A percentile compares a stretch with the other conserved stretches of the same genome.
Conservation (phyloP, 1,140 invertebrate genomes). For the Melanaphis sacchari region DNA sequence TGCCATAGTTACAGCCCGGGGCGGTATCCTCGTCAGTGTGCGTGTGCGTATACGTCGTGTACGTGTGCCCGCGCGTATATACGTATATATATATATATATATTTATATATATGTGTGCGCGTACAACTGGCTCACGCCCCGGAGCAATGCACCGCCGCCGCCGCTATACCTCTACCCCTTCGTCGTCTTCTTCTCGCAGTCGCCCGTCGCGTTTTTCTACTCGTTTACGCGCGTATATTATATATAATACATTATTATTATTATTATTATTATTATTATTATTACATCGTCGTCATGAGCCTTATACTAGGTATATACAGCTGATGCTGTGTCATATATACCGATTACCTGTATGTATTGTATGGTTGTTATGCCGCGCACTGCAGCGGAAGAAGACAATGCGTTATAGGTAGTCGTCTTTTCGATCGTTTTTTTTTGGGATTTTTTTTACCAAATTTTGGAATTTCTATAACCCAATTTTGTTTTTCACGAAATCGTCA, state of each 20-base stretch:
- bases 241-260: background rate
- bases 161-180: background rate
- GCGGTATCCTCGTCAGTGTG: background rate
- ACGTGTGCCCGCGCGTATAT: background rate
- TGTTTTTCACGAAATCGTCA: background rate
- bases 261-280: background rate
- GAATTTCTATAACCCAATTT: no score
- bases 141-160: background rate
- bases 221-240: conserved; percentile 20
- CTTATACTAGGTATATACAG: background rate
- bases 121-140: background rate
- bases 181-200: background rate
- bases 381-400: no score
- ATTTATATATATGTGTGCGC: background rate
- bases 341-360: background rate
- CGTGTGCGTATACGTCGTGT: background rate
- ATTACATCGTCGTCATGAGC: background rate
- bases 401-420: no score
- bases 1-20: conserved; percentile 47
- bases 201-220: conserved; percentile 23
- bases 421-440: background rate
- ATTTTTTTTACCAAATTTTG: no score
- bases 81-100: background rate
- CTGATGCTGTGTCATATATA: background rate
- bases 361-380: background rate